Percentiles rank a stretch among this genome's conserved stretches.
These are phyloP conservation scores for Ferdinandea cuprea DNA, from an alignment of 2,888 invertebrate genomes.

Conservation along the genomic window DNA sequence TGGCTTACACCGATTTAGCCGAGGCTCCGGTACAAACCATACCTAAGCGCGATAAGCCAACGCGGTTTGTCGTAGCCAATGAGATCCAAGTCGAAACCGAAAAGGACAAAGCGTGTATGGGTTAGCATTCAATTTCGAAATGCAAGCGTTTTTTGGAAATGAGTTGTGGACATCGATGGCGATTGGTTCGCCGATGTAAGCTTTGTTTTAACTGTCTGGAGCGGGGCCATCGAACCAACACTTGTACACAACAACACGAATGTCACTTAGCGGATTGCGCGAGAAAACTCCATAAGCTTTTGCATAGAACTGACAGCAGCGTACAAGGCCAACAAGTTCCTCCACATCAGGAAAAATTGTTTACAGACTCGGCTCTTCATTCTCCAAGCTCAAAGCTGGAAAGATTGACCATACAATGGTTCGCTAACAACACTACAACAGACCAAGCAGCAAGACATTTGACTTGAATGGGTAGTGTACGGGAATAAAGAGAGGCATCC, in stretches of 20 bases:
- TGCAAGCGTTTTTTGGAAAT: conserved; percentile 17
- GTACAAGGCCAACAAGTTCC: background rate
- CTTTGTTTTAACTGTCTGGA: conserved; percentile 58
- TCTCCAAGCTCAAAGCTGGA: conserved; percentile 5
- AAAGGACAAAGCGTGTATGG: background rate
- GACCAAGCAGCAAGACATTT: conserved; percentile 38
- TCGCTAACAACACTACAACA: conserved; percentile 51
- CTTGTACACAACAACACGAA: conserved; percentile 11
- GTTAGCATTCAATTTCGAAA: background rate
- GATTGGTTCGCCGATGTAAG: conserved; percentile 23
- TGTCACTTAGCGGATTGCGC: conserved; percentile 7
- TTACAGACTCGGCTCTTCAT: background rate
- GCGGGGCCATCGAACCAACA: conserved; percentile 18
- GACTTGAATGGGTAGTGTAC: conserved; percentile 38
- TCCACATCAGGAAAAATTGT: background rate
- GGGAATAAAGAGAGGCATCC: background rate
- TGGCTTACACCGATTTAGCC: background rate
- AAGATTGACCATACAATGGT: conserved; percentile 60
- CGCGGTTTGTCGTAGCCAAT: background rate
- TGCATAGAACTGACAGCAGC: background rate
- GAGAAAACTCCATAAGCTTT: conserved; percentile 19
- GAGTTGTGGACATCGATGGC: conserved; percentile 18
- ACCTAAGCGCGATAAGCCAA: background rate
- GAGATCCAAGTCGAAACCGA: background rate
- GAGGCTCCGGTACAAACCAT: background rate